A percentile compares a stretch with the other conserved stretches of the same genome.
Evolutionary conservation across 2,888 invertebrate genomes (phyloP).

Genomic region (Dichetophora obliterata): DNA sequence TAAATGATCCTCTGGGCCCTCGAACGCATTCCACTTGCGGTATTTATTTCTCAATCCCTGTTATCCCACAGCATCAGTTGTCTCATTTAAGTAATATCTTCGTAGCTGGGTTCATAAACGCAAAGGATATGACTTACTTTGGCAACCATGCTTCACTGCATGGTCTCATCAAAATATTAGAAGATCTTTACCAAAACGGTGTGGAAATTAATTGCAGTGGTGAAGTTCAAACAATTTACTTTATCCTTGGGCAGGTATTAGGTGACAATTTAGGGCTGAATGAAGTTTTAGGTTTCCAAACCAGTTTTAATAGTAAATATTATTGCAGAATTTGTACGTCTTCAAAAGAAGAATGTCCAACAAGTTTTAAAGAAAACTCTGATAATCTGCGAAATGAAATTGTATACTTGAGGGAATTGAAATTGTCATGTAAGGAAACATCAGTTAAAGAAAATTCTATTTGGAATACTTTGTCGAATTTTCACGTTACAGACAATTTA

Average conservation of each 20-base stretch:
- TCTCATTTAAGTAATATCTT: conserved; percentile 40
- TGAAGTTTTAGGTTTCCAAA: conserved; percentile 46
- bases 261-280: conserved; percentile 47
- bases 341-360: conserved; percentile 45
- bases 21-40: conserved; percentile 27
- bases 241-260: conserved; percentile 45
- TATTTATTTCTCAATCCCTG: conserved; percentile 32
- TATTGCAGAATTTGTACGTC: conserved; percentile 46
- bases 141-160: conserved; percentile 14
- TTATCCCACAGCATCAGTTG: conserved; percentile 35
- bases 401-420: conserved; percentile 38
- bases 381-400: conserved; percentile 38
- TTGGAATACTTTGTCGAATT: background rate
- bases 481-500: too few relatives aligned
- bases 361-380: conserved; percentile 9
- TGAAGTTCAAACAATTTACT: conserved; percentile 18
- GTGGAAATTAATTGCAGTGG: conserved; percentile 5
- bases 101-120: conserved; percentile 38
- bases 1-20: conserved; percentile 29
- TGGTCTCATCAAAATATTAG: too few relatives aligned
- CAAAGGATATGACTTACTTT: conserved; percentile 37
- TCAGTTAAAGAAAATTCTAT: background rate
- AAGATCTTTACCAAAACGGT: conserved; percentile 18
- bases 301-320: conserved; percentile 42
- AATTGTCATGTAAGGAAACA: background rate